These are phyloP conservation scores for Tapirus terrestris DNA, from an alignment of 2,113 vertebrate species.

Conservation along the genomic window DNA sequence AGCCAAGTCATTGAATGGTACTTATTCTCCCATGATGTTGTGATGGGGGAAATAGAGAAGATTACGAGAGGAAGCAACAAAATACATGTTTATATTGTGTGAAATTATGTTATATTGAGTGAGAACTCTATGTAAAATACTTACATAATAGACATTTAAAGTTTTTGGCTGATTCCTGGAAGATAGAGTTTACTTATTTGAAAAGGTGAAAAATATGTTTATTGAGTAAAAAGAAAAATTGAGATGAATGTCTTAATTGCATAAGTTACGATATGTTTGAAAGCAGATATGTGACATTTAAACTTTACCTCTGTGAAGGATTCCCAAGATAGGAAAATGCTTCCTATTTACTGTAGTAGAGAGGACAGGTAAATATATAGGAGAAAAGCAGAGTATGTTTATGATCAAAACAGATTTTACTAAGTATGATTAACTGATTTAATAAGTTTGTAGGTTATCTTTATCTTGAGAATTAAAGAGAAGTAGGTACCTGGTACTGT, in stretches of 20 bases:
- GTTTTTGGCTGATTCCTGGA: not conserved
- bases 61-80: not conserved
- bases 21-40: not conserved
- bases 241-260: constrained; percentile 7
- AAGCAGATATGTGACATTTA: not conserved
- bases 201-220: constrained; percentile 23
- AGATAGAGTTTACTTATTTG: not conserved
- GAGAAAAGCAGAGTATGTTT: constrained; percentile 38
- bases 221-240: not conserved
- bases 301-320: not conserved
- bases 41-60: not conserved
- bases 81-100: not conserved
- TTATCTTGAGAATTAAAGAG: constrained; percentile 16
- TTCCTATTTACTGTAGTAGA: constrained; percentile 28
- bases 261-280: not conserved
- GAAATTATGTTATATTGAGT: constrained; percentile 11
- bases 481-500: not conserved
- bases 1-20: not conserved
- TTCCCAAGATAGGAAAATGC: not conserved
- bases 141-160: not conserved
- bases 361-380: not conserved
- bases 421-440: constrained; percentile 30
- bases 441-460: constrained; percentile 36
- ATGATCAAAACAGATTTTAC: constrained; percentile 40
- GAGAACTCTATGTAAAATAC: constrained; percentile 9